Percentiles rank a stretch among this genome's conserved stretches.
Evolutionary conservation across 2,888 invertebrate species (phyloP).

Genomic region (Eurois occulta): DNA sequence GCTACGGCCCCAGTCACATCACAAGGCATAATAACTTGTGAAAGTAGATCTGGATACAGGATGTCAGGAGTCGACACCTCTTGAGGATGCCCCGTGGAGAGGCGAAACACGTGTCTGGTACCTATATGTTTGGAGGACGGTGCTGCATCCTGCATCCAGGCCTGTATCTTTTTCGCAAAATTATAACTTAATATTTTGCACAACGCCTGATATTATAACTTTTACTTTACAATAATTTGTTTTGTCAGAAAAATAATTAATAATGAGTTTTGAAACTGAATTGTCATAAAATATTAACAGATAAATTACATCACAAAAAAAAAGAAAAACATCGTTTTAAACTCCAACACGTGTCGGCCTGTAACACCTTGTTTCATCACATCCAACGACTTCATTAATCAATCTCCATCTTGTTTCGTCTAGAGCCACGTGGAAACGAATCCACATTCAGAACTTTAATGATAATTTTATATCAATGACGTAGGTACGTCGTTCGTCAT

Average conservation of each 20-base stretch:
- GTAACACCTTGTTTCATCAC: not conserved
- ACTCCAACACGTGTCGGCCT: not conserved
- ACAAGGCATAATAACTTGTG: too few species aligned
- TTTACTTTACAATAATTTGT: not conserved
- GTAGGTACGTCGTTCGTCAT: not conserved
- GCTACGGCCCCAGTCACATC: too few species aligned
- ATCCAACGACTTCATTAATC: not conserved
- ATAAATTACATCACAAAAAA: not conserved
- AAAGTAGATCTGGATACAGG: too few species aligned
- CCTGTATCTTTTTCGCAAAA: too few species aligned
- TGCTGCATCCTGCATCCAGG: too few species aligned
- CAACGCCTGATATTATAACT: too few species aligned
- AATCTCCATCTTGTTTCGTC: not conserved
- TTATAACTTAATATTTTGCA: too few species aligned
- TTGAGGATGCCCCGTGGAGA: too few species aligned
- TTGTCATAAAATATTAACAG: not conserved
- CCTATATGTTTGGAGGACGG: too few species aligned
- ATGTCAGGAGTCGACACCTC: too few species aligned
- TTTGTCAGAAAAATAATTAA: not conserved
- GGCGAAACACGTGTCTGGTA: too few species aligned
- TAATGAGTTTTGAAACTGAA: not conserved
- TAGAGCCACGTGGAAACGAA: slow-evolving; percentile 28
- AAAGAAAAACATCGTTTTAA: not conserved
- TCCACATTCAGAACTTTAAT: slow-evolving; percentile 13
- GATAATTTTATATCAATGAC: slow-evolving; percentile 38